Base-by-base conservation (phyloP, 1,140 invertebrate genomes). In the Zophobas morio region DNA sequence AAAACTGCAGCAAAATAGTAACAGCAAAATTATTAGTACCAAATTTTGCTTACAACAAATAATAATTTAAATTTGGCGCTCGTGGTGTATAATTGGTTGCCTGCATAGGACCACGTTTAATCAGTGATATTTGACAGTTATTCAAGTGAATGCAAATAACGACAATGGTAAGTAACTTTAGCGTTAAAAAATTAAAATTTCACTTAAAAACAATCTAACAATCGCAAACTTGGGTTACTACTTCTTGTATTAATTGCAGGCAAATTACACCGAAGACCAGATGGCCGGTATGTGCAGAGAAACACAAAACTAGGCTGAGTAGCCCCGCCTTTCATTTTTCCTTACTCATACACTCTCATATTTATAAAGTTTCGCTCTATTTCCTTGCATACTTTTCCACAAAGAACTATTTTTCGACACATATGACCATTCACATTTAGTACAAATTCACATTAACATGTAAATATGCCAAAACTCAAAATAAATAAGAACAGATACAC, bases 181-280 rank as follows among this genome's bases (percentile, higher is more conserved):
- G 6, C n/a, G n/a, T 2, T 20, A 20, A 51, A 51, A 51, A 51
- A 5, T 20, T 4, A 2, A n/a, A 51, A 66, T 66, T 66, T 66
- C 39, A 42, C 60, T 42, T 6, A 20, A 32, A 42, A 66, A 4
- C 39, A 42, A 8, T 42, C 1, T 39, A 57, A 53, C 40, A 2
- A n/a, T 40, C 40, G 36, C 8, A 70, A 34, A 66, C 49, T 36
- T 51, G 3, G 3, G n/a, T 54, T 34, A 70, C 36, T 40, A 75
- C 47, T 36, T 6, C 37, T 36, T 49, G 37, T 8, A 6, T 76
- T 88, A 84, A 77, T 93, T 92, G 75, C 90, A 96, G 95, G 94
- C 93, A 85, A 93, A 94, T 83, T 95, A 95, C 87, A 92, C 93
- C 40, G 95, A 96, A 89, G 95, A 96, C 90, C 95, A 96, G 89